phyloP scores from a whole-genome alignment of 2,888 invertebrate genomes.

The Drosophila bunnanda region DNA sequence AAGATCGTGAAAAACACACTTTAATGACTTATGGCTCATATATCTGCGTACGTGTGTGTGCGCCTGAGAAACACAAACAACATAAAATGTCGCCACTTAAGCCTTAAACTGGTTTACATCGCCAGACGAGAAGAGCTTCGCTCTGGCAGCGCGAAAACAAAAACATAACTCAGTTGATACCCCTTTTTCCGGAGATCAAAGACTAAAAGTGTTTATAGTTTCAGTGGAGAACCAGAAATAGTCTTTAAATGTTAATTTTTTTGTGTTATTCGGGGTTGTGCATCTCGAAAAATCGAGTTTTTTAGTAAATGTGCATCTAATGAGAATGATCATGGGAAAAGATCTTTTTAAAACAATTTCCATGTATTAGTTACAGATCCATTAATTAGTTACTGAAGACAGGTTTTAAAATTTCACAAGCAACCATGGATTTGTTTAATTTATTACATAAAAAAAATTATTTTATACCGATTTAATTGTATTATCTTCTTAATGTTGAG shows the following conservation, averaged over 20 bases:
- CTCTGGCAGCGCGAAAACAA: constrained; percentile 5
- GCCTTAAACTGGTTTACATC: constrained; percentile 47
- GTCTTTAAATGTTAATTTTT: constrained; percentile 3
- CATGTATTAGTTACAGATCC: too few relatives aligned
- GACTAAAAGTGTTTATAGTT: constrained; percentile 1
- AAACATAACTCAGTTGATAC: constrained; percentile 29
- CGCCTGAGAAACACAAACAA: constrained; percentile 36
- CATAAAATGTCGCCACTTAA: constrained; percentile 51
- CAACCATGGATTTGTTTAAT: too few relatives aligned
- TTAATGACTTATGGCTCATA: constrained; percentile 42
- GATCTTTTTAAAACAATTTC: too few relatives aligned
- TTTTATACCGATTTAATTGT: too few relatives aligned
- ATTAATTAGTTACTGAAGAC: too few relatives aligned
- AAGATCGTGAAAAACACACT: constrained; percentile 22
- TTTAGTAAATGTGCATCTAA: background rate
- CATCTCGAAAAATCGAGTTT: background rate
- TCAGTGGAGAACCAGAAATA: constrained; percentile 13
- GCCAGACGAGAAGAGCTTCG: constrained; percentile 24
- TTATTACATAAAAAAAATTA: too few relatives aligned
- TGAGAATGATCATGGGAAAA: background rate
- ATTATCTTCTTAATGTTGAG: too few relatives aligned
- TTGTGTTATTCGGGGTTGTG: background rate
- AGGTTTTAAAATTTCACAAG: background rate
- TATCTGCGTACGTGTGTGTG: background rate
- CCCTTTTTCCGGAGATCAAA: constrained; percentile 13